These are phyloP conservation scores for Heliconius nattereri DNA, from an alignment of 1,140 invertebrate genomes.

Conservation along the genomic window DNA sequence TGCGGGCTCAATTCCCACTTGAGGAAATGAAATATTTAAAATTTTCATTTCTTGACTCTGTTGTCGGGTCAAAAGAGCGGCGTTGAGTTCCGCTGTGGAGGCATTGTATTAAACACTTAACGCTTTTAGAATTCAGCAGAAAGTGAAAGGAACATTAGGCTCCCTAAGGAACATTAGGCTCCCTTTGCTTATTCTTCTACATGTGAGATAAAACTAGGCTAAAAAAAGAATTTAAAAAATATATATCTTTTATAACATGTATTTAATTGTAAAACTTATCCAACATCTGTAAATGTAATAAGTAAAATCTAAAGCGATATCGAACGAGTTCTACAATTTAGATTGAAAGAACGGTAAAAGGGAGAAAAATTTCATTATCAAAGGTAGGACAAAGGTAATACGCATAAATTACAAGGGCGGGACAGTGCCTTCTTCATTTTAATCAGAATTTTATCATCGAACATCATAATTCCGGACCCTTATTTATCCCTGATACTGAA, in stretches of 20 bases:
- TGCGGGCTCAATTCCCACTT: too few relatives aligned
- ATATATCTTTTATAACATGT: background rate
- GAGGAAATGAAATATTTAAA: too few relatives aligned
- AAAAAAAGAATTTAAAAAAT: too few relatives aligned
- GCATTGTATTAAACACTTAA: too few relatives aligned
- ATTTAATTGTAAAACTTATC: background rate
- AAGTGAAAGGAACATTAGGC: too few relatives aligned
- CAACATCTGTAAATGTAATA: background rate
- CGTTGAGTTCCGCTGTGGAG: too few relatives aligned
- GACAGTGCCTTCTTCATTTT: constrained; percentile 17
- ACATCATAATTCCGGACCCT: constrained; percentile 25
- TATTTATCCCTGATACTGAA: constrained; percentile 10
- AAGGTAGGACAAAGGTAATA: constrained; percentile 21
- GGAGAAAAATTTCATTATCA: constrained; percentile 25
- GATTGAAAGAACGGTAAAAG: background rate
- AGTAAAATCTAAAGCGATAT: background rate
- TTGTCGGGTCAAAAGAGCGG: too few relatives aligned
- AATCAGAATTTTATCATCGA: constrained; percentile 35
- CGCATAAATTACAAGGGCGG: background rate
- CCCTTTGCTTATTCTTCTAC: too few relatives aligned
- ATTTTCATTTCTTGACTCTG: too few relatives aligned
- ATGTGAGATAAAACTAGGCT: too few relatives aligned
- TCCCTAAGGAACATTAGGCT: too few relatives aligned
- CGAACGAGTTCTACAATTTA: background rate
- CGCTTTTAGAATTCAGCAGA: too few relatives aligned